Percentiles rank a stretch among this genome's conserved stretches.
These are phyloP conservation scores for Microchrysa polita DNA, from an alignment of 2,888 invertebrate species.

Conservation along the genomic window DNA sequence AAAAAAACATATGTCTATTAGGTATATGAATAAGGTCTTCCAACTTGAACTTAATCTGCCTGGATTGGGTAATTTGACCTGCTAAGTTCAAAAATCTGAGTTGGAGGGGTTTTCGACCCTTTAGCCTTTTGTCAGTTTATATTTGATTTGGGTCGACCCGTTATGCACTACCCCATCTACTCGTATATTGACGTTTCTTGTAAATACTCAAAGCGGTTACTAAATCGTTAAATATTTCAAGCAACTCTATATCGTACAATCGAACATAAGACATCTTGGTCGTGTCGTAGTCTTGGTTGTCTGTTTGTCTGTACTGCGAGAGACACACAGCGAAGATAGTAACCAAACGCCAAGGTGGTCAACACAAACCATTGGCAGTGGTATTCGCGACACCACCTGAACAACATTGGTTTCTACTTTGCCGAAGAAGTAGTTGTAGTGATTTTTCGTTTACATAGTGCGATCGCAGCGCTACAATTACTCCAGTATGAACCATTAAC, in stretches of 20 bases:
- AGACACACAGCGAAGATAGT: conserved; percentile 36
- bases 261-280: not conserved
- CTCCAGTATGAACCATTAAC: conserved; percentile 20
- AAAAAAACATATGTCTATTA: no score
- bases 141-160: no score
- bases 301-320: conserved; percentile 18
- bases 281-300: conserved; percentile 14
- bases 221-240: conserved; percentile 8
- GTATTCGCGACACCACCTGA: conserved; percentile 49
- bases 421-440: conserved; percentile 27
- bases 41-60: no score
- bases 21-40: no score
- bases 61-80: no score
- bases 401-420: conserved; percentile 36
- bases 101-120: no score
- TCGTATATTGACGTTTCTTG: no score
- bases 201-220: not conserved
- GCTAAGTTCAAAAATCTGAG: no score
- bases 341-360: conserved; percentile 32
- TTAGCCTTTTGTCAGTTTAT: no score
- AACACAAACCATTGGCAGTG: conserved; percentile 45
- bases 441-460: conserved; percentile 55
- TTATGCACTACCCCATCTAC: no score
- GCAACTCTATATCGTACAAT: not conserved
- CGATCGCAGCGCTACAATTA: conserved; percentile 49